Base-by-base conservation (phyloP, 2,888 invertebrate genomes). In the Eretmocerus hayati region DNA sequence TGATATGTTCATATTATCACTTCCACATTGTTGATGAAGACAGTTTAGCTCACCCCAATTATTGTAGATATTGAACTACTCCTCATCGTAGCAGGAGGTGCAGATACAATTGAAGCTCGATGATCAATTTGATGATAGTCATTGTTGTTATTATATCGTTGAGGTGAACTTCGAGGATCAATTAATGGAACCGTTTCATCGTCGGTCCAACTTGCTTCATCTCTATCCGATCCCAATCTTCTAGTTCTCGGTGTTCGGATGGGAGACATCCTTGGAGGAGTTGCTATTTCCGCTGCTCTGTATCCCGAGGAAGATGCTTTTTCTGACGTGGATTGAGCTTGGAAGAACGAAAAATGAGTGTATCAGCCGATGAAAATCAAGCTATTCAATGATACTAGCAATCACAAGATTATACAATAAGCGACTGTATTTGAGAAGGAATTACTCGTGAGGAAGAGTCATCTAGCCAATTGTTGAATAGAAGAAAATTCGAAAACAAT, bases 61-160 rank as follows among this genome's bases (percentile, higher is more conserved):
- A 59, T 59, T 5, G 63, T 63, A 11, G 66, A 60, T 44, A 67
- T 60, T 1, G 67, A 68, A 33, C 64, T 58, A 42, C 64, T 66
- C 44, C 66, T 61, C 46, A 58, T 56, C 2, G 62, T 58, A 2
- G 58, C 46, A 6, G 62, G 53, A 18, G 65, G 63, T 18, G 64
- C 66, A 11, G 67, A 68, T 15, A 54, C 64, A 9, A 65, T 55
- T 11, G 67, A 68, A 2, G 63, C 62, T 41, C 67, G 58, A 42
- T 62, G 62, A 26, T 59, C 58, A 2, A 58, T 50, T 31, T 54
- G 50, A 37, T 52, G 48, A 20, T 57, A 50, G 20, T 44, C 21
- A 21, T 39, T 43, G 32, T 48, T 40, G 26, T 60, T 56, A 19
- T 59, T 22, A 37, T 45, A 54, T 15, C 30, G 18, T 18, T 48